Evolutionary conservation across 2,113 vertebrate species (phyloP).

Genomic region (Austrofundulus limnaeus): DNA sequence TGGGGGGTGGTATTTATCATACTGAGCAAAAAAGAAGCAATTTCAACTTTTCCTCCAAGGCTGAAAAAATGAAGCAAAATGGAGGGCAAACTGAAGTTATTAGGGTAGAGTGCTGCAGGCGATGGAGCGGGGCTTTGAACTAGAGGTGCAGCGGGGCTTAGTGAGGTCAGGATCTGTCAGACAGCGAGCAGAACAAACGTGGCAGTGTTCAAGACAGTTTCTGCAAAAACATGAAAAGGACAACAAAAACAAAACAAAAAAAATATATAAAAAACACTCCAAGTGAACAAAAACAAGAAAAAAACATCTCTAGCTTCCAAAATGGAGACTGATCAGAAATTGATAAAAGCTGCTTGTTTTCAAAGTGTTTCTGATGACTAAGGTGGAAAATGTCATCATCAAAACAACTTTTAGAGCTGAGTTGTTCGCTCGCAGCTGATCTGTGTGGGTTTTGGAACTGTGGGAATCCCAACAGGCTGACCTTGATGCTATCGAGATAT

Average conservation of each 20-base stretch:
- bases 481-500: constrained; percentile 65
- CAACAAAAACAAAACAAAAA: background rate
- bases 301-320: background rate
- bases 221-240: too few species aligned
- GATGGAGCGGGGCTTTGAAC: constrained; percentile 76
- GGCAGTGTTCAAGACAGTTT: constrained; percentile 14
- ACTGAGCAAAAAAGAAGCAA: constrained; percentile 8
- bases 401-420: background rate
- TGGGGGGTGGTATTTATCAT: constrained; percentile 22
- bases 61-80: constrained; percentile 64
- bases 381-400: background rate
- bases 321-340: background rate
- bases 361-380: too few species aligned
- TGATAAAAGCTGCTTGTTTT: background rate
- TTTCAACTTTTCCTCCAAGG: constrained; percentile 13
- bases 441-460: constrained; percentile 28
- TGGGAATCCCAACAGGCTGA: constrained; percentile 56
- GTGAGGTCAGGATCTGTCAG: constrained; percentile 67
- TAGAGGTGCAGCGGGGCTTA: constrained; percentile 60
- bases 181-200: constrained; percentile 43
- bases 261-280: constrained; percentile 21
- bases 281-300: background rate
- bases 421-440: constrained; percentile 7
- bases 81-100: constrained; percentile 86
- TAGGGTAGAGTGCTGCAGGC: constrained; percentile 86